Base-by-base conservation (phyloP, 2,113 vertebrate species). In the Phalacrocorax carbo region DNA sequence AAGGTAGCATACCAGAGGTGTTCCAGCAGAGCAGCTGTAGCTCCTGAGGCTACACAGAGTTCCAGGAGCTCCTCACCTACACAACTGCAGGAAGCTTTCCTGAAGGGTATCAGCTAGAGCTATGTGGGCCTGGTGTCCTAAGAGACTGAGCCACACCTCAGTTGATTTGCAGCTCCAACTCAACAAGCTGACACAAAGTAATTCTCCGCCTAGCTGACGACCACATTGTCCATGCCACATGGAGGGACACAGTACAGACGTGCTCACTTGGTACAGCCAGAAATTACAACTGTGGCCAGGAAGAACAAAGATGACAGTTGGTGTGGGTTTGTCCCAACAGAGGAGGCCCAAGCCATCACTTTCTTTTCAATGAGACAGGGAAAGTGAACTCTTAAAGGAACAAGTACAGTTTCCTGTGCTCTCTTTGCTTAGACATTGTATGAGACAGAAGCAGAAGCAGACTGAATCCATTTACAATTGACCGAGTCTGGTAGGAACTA, bases 41-140 rank as follows among this genome's bases (percentile, higher is more conserved):
- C 30, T 83, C 46, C n/a, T 55, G 46, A 38, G 20, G 44, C 26
- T 54, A 26, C 1, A 1, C 64, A 49, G 62, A 54, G 27, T n/a
- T 71, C 42, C 57, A 69, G 55, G 48, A 91, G 42, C 73, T 66
- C 15, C 51, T 42, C 34, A 72, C 20, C 55, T 58, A 54, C 34
- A 60, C 22, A 64, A 34, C 69, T 6, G 11, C 48, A 40, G 54
- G 27, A 68, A 36, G 32, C 42, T 44, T 85, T 76, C 44, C 51
- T 44, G 42, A 52, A 80, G 32, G 26, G 20, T 23, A 49, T 65
- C 38, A 60, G 44, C 54, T 78, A 72, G 71, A 87, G 32, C 58
- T 68, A 62, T 0, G 0, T 7, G 18, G 36, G 25, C 27, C 46
- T 62, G 55, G 3, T 34, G 66, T 69, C 21, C 1, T 15, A n/a